Conservation (phyloP, 2,113 vertebrate species). For the Podilymbus podiceps region DNA sequence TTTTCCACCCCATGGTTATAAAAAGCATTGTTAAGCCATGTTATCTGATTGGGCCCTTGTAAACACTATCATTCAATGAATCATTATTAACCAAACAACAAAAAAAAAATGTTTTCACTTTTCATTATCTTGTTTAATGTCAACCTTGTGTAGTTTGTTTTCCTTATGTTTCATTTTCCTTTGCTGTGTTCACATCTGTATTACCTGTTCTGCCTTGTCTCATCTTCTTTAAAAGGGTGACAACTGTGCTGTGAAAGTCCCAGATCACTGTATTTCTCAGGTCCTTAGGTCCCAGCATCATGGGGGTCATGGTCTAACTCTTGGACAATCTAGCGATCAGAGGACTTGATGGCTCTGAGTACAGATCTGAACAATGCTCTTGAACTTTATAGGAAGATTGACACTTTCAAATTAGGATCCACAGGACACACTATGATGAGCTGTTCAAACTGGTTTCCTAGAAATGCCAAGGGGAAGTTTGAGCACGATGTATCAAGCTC, state of each 20-base stretch:
- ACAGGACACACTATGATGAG: not conserved
- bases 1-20: not conserved
- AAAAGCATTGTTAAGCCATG: not conserved
- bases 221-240: not conserved
- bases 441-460: not conserved
- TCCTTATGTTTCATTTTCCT: not conserved
- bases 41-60: not conserved
- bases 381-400: not conserved
- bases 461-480: not conserved
- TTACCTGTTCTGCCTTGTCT: not conserved
- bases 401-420: not conserved
- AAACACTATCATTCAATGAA: not conserved
- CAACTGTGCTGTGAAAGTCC: not conserved
- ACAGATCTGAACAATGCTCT: not conserved
- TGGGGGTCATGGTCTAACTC: not conserved
- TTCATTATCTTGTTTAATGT: not conserved
- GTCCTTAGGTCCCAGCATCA: rapidly evolving
- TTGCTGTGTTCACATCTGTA: not conserved
- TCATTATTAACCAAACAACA: not conserved
- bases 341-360: not conserved
- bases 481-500: not conserved
- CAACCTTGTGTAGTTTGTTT: not conserved
- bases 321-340: rapidly evolving
- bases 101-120: not conserved
- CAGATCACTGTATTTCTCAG: not conserved